Evolutionary conservation across 2,113 vertebrate species (phyloP).

Genomic region (Seriola dumerili): DNA sequence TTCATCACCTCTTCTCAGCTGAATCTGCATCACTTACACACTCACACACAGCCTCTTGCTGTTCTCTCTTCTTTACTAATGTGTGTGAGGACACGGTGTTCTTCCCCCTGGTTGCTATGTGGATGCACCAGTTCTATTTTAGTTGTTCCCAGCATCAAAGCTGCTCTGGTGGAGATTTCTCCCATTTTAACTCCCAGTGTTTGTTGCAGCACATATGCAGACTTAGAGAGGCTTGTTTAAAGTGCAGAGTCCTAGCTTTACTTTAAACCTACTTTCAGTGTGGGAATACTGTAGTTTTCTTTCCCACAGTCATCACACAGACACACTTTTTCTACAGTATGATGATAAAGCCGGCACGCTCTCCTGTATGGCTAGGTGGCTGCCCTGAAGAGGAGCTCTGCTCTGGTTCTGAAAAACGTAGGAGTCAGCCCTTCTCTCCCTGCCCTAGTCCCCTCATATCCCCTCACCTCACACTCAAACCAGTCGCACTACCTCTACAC

Average conservation of each 20-base stretch:
- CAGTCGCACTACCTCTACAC: slow-evolving; percentile 64
- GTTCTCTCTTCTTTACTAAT: slow-evolving; percentile 40
- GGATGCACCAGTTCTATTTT: slow-evolving; percentile 74
- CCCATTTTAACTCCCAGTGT: slow-evolving; percentile 20
- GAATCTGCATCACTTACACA: slow-evolving; percentile 61
- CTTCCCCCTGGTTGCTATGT: slow-evolving; percentile 66
- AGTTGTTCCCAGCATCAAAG: slow-evolving; percentile 67
- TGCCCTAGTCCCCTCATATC: slow-evolving; percentile 31
- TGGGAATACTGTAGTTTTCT: slow-evolving; percentile 46
- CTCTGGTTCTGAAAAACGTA: slow-evolving; percentile 8
- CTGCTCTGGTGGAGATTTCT: slow-evolving; percentile 37
- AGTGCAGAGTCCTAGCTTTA: slow-evolving; percentile 56
- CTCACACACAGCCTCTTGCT: slow-evolving; percentile 28
- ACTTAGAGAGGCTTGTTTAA: slow-evolving; percentile 50
- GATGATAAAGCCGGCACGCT: slow-evolving; percentile 13
- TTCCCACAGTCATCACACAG: slow-evolving; percentile 47
- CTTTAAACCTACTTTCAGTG: slow-evolving; percentile 63
- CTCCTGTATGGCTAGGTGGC: slow-evolving; percentile 1
- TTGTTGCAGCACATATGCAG: slow-evolving; percentile 27
- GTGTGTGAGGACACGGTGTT: slow-evolving; percentile 68
- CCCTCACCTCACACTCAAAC: slow-evolving; percentile 59
- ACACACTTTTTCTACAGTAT: neutral
- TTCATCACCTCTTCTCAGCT: slow-evolving; percentile 80
- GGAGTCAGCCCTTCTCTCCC: slow-evolving; percentile 7
- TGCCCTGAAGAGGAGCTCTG: slow-evolving; percentile 11